These are phyloP conservation scores for Podiceps cristatus DNA, from an alignment of 2,113 vertebrate species.

Conservation along the genomic window DNA sequence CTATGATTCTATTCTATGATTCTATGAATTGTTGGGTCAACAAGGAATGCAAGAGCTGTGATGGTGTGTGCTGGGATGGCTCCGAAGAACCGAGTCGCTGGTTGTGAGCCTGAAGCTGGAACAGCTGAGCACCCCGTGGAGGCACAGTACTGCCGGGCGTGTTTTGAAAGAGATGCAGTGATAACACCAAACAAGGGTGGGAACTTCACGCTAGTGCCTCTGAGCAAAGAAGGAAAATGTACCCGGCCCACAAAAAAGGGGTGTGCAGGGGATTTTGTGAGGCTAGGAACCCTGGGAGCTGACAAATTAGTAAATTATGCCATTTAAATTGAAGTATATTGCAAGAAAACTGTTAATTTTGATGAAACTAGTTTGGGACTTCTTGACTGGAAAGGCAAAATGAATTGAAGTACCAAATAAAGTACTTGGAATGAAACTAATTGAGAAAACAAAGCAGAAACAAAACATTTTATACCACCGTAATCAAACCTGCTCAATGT, in stretches of 20 bases:
- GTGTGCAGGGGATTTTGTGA: accelerated
- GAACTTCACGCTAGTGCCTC: neutral
- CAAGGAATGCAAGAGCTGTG: neutral
- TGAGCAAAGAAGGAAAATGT: neutral
- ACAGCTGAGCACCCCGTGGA: neutral
- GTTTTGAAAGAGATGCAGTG: neutral
- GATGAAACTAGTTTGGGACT: neutral
- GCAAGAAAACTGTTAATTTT: neutral
- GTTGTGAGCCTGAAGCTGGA: neutral
- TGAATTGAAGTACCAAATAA: neutral
- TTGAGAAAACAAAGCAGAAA: neutral
- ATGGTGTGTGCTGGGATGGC: neutral
- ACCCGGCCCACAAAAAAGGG: neutral
- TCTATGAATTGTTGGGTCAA: neutral
- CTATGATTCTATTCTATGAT: too few species aligned
- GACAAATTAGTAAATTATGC: neutral
- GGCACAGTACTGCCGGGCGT: accelerated
- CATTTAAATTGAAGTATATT: neutral
- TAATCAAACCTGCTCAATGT: neutral
- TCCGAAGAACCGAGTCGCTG: neutral
- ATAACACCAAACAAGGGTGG: neutral
- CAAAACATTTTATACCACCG: neutral
- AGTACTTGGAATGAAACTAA: neutral
- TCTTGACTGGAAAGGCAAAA: neutral
- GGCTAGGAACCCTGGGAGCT: neutral